These are phyloP conservation scores for Teleiodes luculella DNA, from an alignment of 2,888 invertebrate species.

Conservation along the genomic window DNA sequence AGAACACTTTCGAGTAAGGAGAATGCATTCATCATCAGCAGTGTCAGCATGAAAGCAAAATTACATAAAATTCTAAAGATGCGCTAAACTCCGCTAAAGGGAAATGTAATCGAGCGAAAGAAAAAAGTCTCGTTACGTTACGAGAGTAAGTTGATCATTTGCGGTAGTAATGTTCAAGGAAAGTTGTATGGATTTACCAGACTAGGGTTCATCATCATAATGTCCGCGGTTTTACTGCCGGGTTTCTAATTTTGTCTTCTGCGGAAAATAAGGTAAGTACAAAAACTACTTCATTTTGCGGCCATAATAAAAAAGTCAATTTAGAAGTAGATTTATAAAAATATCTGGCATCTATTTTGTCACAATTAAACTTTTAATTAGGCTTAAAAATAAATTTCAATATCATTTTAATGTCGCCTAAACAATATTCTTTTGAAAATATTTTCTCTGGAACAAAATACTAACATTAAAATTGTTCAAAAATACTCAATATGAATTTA, in stretches of 20 bases:
- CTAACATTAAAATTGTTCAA: too few relatives aligned
- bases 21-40: too few relatives aligned
- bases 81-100: constrained; percentile 1
- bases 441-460: too few relatives aligned
- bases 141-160: constrained; percentile 22
- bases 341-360: too few relatives aligned
- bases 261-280: constrained; percentile 20
- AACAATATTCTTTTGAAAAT: too few relatives aligned
- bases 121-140: constrained; percentile 19
- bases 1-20: too few relatives aligned
- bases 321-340: too few relatives aligned
- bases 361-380: too few relatives aligned
- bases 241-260: constrained; percentile 25
- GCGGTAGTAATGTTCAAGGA: constrained; percentile 26
- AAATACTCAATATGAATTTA: too few relatives aligned
- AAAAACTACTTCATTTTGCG: constrained; percentile 21
- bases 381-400: too few relatives aligned
- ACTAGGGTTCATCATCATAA: constrained; percentile 24
- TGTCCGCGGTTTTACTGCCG: constrained; percentile 25
- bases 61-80: constrained; percentile 8
- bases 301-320: constrained; percentile 13
- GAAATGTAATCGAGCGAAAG: constrained; percentile 15
- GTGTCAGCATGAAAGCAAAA: constrained; percentile 10
- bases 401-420: too few relatives aligned
- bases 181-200: constrained; percentile 23